These are phyloP conservation scores for zebrafish (Danio rerio) DNA, from an alignment of 2,113 vertebrate species.

Conservation along the genomic window GRCz12tu NC_133196.1:13523501-13524000, in stretches of 20 bases:
- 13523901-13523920: background rate
- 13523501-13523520: background rate
- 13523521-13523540: conserved; percentile 20
- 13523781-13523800: too few species aligned
- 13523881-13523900: conserved; percentile 12
- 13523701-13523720: too few species aligned
- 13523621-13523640: too few species aligned
- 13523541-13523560: conserved; percentile 13
- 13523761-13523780: too few species aligned
- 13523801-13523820: too few species aligned
- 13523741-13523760: too few species aligned
- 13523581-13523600: conserved; percentile 22
- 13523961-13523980: conserved; percentile 15
- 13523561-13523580: conserved; percentile 26
- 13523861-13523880: background rate
- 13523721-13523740: too few species aligned
- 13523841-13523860: too few species aligned
- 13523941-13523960: conserved; percentile 14
- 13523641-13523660: too few species aligned
- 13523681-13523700: too few species aligned
- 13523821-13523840: too few species aligned
- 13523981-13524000: conserved; percentile 8
- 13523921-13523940: background rate
- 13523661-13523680: too few species aligned
- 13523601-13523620: background rate